These are phyloP conservation scores for Gorsachius magnificus DNA, from an alignment of 2,797 vertebrate species.

Conservation along the genomic window DNA sequence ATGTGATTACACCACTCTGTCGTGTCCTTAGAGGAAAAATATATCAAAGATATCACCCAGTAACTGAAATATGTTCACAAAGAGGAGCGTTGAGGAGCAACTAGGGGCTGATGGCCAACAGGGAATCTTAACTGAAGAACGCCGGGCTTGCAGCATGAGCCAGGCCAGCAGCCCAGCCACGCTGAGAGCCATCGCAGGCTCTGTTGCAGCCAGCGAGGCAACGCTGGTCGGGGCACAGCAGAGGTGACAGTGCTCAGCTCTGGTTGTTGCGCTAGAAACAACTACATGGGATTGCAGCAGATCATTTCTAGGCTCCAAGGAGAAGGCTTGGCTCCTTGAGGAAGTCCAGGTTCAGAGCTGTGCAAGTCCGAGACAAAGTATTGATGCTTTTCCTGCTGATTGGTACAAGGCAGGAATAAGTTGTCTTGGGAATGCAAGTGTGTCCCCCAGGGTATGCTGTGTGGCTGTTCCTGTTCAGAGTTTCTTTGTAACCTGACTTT, in stretches of 20 bases:
- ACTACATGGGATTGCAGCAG: neutral
- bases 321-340: neutral
- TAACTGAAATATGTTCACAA: neutral
- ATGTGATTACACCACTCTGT: neutral
- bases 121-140: neutral
- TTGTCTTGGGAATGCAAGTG: neutral
- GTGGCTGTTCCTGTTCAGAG: neutral
- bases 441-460: neutral
- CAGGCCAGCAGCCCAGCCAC: neutral
- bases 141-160: neutral
- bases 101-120: neutral
- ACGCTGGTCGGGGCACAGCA: neutral
- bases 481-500: slow-evolving; percentile 12
- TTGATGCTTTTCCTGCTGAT: neutral
- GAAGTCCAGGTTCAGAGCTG: neutral
- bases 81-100: neutral
- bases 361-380: neutral
- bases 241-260: neutral
- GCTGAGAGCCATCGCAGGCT: neutral
- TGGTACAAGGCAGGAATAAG: slow-evolving; percentile 18
- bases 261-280: neutral
- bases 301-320: neutral
- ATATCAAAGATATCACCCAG: neutral
- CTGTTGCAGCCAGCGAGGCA: neutral
- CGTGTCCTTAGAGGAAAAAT: neutral